Base-by-base conservation (phyloP, 2,113 vertebrate genomes). In the Pavo muticus region DNA sequence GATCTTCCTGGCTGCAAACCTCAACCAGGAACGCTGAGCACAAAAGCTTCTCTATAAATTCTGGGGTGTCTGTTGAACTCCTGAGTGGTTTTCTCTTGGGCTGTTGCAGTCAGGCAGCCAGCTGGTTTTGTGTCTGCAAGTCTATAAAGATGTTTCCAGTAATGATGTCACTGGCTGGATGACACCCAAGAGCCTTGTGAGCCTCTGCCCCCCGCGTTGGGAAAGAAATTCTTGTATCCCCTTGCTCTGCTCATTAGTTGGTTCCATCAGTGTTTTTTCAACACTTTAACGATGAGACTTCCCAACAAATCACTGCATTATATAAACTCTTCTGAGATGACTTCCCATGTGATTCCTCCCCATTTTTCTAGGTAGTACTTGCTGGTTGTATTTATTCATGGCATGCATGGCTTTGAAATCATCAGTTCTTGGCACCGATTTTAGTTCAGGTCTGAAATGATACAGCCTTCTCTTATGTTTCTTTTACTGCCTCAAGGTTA, bases 291-390 rank as follows among this genome's bases (percentile, higher is more conserved):
- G 20, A 6, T 70, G 81, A 54, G 89, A 29, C 56, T 63, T 39
- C 5, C 44, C 45, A 91, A 83, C 84, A 89, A 94, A 76, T 89
- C 81, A 77, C 45, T 94, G 63, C 69, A 84, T 71, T 91, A 65
- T 14, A 11, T 21, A 32, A 56, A 39, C 67, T 48, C 23, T 93
- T 79, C 89, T 84, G 21, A 27, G 61, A 63, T 63, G 59, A 61
- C 77, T 72, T 48, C 77, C 50, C 54, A 5, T 13, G 40, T 45
- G 32, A 69, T 84, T 56, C 39, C 61, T 64, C 59, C 91, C 74
- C 20, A 3, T 32, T 39, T 84, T 73, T 44, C 32, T 35, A 69
- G 52, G 29, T 37, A 13, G 10, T 40, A 75, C 23, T 61, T 61
- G 35, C 35, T 37, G 35, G 59, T 60, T 30, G 30, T 39, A 14